phyloP scores from a whole-genome alignment of 2,113 vertebrate species.

The Pseudopipra pipra region DNA sequence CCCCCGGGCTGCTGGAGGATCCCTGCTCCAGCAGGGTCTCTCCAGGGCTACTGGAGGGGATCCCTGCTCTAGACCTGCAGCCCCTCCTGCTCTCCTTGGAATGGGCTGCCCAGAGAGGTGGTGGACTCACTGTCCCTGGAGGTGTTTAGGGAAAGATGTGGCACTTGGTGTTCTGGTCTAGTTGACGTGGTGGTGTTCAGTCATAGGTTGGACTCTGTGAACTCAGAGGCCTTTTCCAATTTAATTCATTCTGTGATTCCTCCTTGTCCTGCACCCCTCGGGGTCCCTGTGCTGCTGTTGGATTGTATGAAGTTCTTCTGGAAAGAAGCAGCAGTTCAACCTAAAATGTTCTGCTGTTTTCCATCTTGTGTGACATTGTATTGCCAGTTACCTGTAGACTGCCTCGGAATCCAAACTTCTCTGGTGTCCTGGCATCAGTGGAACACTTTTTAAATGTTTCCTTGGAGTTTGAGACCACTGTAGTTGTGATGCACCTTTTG shows the following conservation, averaged over 20 bases:
- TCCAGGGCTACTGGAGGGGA: background rate
- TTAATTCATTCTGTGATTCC: background rate
- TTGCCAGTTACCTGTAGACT: background rate
- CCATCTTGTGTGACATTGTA: fast-evolving
- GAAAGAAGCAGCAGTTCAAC: background rate
- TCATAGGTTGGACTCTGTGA: fast-evolving
- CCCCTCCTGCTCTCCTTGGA: background rate
- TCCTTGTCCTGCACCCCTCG: background rate
- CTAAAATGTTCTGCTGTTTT: background rate
- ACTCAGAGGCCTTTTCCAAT: background rate
- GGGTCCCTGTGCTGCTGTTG: background rate
- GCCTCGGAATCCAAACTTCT: background rate
- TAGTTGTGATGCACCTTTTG: background rate
- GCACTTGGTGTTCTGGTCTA: background rate
- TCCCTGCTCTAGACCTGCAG: background rate
- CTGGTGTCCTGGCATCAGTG: background rate
- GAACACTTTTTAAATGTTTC: background rate
- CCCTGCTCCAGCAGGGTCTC: background rate
- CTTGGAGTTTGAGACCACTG: fast-evolving
- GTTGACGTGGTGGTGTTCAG: fast-evolving
- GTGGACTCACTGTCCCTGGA: background rate
- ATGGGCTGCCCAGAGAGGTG: background rate
- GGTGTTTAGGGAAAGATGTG: background rate
- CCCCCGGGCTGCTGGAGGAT: background rate
- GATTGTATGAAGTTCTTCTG: background rate